Evolutionary conservation across 1,140 invertebrate species (phyloP), one percentile per base, ranked within the genome.

Genomic region (Trichonephila clavipes): DNA sequence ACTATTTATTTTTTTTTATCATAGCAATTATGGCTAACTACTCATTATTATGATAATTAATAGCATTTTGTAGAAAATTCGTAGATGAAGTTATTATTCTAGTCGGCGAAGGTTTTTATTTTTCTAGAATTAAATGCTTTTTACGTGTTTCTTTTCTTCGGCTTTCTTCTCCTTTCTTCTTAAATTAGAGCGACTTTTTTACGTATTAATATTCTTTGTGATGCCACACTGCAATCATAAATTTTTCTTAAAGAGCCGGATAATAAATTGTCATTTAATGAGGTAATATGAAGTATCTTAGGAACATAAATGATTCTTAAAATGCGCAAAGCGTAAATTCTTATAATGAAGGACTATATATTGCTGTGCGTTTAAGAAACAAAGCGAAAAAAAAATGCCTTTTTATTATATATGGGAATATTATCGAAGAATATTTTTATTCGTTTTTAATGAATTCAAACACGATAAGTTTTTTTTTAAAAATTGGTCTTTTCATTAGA

Each of bases 31-130:
- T 59, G 51, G 51, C 40, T 83, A 83, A 83, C 82, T 83, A 83
- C 82, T 83, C 82, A 83, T 83, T 83, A 83, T 83, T 83, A 83
- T 83, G 82, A 83, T 83, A 83, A 83, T 83, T 83, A 83, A 83
- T 83, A 83, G 82, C 82, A 83, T 83, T 83, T 59, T 83, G 82
- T 59, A n/a, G 82, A n/a, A 83, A 83, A 83, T 19, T 83, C 82
- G 82, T 59, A 83, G 51, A 51, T 83, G 69, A 72, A 72, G 69
- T 72, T 72, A 72, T 83, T 83, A 83, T 83, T 83, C 82, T 83
- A 24, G 8, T 24, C 40, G 44, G 8, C 19, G 18, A 3, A 6
- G 19, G 19, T n/a, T 18, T 40, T 51, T 59, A 51, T 51, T 83
- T 83, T 83, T 83, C 44, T 21, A n/a, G 82, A 83, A 16, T 40